Evolutionary conservation across 1,140 invertebrate genomes (phyloP), one percentile per base, ranked within the genome.

Genomic region (Adelges cooleyi): DNA sequence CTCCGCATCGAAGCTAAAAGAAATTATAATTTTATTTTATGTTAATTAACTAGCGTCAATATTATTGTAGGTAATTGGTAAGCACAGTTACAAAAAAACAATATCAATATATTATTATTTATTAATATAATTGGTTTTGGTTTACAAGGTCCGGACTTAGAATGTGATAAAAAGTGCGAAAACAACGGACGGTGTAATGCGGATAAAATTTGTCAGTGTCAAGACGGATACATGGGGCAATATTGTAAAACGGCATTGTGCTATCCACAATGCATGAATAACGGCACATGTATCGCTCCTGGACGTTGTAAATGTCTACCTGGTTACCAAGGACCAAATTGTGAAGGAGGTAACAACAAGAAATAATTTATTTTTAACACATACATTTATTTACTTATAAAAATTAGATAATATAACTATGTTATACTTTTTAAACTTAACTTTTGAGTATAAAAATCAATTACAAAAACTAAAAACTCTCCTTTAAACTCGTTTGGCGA

Each of bases 191-290:
- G 84, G 78, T 91, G 89, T 73, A 87, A 89, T 73, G 79, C 82
- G 69, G 81, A 88, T 38, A 86, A 86, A 74, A 86, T 88, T 66
- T 90, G 87, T 74, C 85, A 89, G 69, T 95, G 91, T 75, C 85
- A 86, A 18, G 87, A 90, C 72, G 90, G 91, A 15, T 93, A 92
- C 72, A 85, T 92, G 80, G 90, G 90, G 9, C 87, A 87, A 67
- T 86, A 91, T 73, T 94, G 90, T 70, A 81, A 86, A 70, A 90
- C 86, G 67, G 90, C 90, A 20, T 78, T 94, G 4, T 95, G 92
- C 72, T 94, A 92, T 78, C 90, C 92, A 38, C 86, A 89, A 72
- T 94, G 92, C 72, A 85, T 92, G 82, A 93, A 94, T 74, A 90
- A 90, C 3, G 92, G 91, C 1, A 89, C 85, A 71, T 94, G 92